Percentiles rank a stretch among this genome's conserved stretches.
These are phyloP conservation scores for Oreochromis aureus DNA, from an alignment of 2,113 vertebrate species.

Conservation along the genomic window DNA sequence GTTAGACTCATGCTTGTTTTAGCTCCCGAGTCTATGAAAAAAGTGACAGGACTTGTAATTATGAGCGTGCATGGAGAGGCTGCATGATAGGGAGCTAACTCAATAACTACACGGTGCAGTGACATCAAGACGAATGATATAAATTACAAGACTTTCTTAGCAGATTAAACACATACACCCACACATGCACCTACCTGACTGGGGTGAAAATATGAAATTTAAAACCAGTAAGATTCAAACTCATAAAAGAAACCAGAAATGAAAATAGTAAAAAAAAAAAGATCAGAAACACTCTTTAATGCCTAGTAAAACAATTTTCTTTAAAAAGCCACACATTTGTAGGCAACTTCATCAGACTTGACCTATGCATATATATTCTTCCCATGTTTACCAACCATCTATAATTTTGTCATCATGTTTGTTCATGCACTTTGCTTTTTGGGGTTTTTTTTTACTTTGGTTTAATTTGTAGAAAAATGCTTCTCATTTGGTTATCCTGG, in stretches of 20 bases:
- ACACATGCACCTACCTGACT: not conserved
- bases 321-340: not conserved
- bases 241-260: not conserved
- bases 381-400: not conserved
- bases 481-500: not conserved
- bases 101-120: slow-evolving; percentile 28
- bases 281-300: not conserved
- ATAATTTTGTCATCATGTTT: not conserved
- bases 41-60: slow-evolving; percentile 66
- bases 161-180: not conserved
- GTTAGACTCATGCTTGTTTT: slow-evolving; percentile 71
- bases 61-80: slow-evolving; percentile 44
- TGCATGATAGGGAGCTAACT: slow-evolving; percentile 46
- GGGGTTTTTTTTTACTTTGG: not conserved
- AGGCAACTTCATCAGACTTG: not conserved
- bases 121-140: not conserved
- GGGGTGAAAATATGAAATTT: not conserved
- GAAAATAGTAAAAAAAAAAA: not conserved
- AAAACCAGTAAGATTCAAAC: not conserved
- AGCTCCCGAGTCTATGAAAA: slow-evolving; percentile 64
- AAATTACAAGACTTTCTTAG: not conserved
- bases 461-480: not conserved
- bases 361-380: not conserved
- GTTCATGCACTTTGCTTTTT: not conserved
- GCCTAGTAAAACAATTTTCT: not conserved